These are phyloP conservation scores for Oreochromis spilurus DNA, from an alignment of 2,113 vertebrate species.

Conservation along the genomic window DNA sequence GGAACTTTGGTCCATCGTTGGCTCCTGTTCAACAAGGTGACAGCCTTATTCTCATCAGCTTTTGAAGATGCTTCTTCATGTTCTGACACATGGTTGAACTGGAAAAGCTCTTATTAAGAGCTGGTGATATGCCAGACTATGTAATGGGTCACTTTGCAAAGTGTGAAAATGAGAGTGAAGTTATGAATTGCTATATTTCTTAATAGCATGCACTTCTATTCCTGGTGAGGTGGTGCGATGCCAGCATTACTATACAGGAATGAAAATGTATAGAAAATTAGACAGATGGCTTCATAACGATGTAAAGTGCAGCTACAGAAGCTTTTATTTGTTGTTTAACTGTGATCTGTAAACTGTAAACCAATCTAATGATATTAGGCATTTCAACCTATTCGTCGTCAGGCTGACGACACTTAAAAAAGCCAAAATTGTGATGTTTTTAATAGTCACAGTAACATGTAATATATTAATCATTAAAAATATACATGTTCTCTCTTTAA, in stretches of 20 bases:
- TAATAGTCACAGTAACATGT: neutral
- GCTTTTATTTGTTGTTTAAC: neutral
- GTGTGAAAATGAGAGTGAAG: neutral
- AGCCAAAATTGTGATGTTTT: neutral
- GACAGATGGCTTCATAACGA: neutral
- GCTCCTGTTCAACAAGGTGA: neutral
- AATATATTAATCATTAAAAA: neutral
- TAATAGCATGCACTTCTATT: neutral
- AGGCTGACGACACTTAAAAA: neutral
- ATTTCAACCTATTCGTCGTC: neutral
- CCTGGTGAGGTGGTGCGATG: neutral
- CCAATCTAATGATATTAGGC: neutral
- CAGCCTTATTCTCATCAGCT: neutral
- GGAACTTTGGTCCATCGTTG: neutral
- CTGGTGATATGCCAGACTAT: neutral
- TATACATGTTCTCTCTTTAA: neutral
- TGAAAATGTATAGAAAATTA: neutral
- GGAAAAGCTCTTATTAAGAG: neutral
- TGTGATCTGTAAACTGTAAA: fast-evolving
- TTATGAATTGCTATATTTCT: neutral
- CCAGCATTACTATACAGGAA: neutral
- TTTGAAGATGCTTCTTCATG: neutral
- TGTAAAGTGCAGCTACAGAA: neutral
- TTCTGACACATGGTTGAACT: neutral
- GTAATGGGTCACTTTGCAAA: fast-evolving